Percentiles rank a stretch among this genome's conserved stretches.
Evolutionary conservation across 2,797 vertebrate species (phyloP).

Genomic region (Chlorospingus flavigularis): DNA sequence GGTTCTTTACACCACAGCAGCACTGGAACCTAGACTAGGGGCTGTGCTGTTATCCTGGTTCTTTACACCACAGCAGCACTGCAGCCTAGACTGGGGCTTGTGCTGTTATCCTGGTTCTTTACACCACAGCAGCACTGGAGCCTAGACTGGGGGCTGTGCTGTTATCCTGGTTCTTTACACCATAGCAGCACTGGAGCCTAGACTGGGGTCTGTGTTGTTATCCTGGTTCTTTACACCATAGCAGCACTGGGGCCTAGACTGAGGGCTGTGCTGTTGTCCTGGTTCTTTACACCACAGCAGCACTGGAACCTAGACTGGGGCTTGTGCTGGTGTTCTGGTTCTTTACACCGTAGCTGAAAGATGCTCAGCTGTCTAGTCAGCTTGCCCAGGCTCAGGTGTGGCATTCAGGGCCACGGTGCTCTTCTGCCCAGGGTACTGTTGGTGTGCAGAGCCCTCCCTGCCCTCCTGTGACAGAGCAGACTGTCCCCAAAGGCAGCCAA

Average conservation of each 20-base stretch:
- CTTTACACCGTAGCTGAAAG: not conserved
- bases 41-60: rapidly evolving
- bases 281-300: rapidly evolving
- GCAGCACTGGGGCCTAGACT: too few relatives aligned
- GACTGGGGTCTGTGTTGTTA: too few relatives aligned
- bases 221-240: too few relatives aligned
- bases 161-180: rapidly evolving
- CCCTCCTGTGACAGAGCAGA: rapidly evolving
- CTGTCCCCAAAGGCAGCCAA: not conserved
- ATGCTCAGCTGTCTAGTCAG: rapidly evolving
- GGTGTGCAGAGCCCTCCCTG: not conserved
- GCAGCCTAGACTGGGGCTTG: not conserved
- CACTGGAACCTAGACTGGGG: not conserved
- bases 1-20: too few relatives aligned
- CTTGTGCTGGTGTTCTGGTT: rapidly evolving
- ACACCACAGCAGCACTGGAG: not conserved
- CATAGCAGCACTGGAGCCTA: rapidly evolving
- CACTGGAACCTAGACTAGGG: too few relatives aligned
- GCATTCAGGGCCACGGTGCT: not conserved
- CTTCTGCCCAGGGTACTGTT: not conserved
- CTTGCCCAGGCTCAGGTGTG: rapidly evolving
- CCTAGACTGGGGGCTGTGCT: too few relatives aligned
- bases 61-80: rapidly evolving
- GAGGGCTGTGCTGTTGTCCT: rapidly evolving
- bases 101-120: rapidly evolving